Base-by-base conservation (phyloP, 2,113 vertebrate genomes). In the Peucedramus taeniatus region DNA sequence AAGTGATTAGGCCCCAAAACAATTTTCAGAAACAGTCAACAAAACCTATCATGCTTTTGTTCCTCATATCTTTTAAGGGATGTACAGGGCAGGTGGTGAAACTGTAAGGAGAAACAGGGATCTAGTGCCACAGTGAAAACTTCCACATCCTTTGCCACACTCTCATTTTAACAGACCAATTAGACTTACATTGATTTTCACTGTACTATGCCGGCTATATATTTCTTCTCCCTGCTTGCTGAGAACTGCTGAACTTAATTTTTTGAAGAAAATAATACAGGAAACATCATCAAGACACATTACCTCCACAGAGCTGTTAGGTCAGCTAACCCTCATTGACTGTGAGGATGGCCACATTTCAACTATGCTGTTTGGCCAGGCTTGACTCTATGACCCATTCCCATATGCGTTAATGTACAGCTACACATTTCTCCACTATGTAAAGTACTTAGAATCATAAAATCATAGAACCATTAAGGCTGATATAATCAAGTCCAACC, bases 181-280 rank as follows among this genome's bases (percentile, higher is more conserved):
- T 76, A 68, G 53, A 72, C 11, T 37, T 66, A 49, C 4, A 20
- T 11, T 5, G 3, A 54, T 22, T 87, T 93, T 42, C 26, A 22
- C 30, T n/a, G 37, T 30, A 65, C 42, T 30, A n/a, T 0, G 0
- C 16, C 66, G 93, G n/a, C 13, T 68, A 54, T 50, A 50, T 44
- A 35, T 40, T 83, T 57, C 16, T 85, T 64, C 61, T 57, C 9
- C 21, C 54, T 6, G 0, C 15, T 54, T 76, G 49, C 40, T 79
- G 57, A 90, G 59, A 87, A 80, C 22, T 18, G 45, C n/a, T 66
- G 31, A 74, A 74, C 15, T 75, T 35, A 45, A 20, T 78, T 83
- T 86, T 68, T 66, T 83, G 61, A 68, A 82, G 21, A n/a, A 86
- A 87, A 91, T 57, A 54, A 57, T 30, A 18, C 33, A 59, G 27